Evolutionary conservation across 2,888 invertebrate genomes (phyloP), one percentile per base, ranked within the genome.

Genomic region (Phengaris arion): DNA sequence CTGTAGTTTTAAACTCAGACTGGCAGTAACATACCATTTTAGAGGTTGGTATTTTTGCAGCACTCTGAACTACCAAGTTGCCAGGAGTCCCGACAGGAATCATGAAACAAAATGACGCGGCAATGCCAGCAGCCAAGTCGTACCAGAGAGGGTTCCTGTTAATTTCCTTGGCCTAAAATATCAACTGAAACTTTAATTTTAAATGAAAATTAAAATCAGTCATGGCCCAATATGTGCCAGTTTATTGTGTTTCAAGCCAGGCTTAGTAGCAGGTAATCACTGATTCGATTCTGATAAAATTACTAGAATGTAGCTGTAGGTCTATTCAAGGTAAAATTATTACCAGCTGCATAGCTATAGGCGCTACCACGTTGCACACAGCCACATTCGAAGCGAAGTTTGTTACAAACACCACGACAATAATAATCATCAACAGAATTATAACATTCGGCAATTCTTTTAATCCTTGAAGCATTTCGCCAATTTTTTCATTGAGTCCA

Each of bases 31-130:
- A 9, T 81, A 91, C 92, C 91, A 93, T 91, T 83, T 89, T 87
- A 0, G 3, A 3, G 1, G 91, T 91, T 0, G 91, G 84, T 69
- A 94, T 83, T 52, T 82, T 85, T 0, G 93, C 94, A 57, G 89
- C 85, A 75, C 89, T 82, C 74, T 93, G 86, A 2, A 93, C 90
- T 5, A 95, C 86, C 0, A 95, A 91, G 79, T 95, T 95, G 0
- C 94, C 93, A 2, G 95, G 95, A 3, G 95, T 95, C 0, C 94
- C 94, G 5, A 94, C 94, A 0, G 95, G 94, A 4, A 95, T 79
- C 84, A 93, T 88, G 75, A 93, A 95, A 70, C 88, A 87, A 74
- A 78, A 90, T 0, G 92, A 92, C 0, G 91, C 82, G 0, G 86
- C 77, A 13, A 83, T 78, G 2, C 92, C 92, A 9, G 86, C 80